Base-by-base conservation (phyloP, 23 tunicate genomes). In the Oikopleura dioica region DNA sequence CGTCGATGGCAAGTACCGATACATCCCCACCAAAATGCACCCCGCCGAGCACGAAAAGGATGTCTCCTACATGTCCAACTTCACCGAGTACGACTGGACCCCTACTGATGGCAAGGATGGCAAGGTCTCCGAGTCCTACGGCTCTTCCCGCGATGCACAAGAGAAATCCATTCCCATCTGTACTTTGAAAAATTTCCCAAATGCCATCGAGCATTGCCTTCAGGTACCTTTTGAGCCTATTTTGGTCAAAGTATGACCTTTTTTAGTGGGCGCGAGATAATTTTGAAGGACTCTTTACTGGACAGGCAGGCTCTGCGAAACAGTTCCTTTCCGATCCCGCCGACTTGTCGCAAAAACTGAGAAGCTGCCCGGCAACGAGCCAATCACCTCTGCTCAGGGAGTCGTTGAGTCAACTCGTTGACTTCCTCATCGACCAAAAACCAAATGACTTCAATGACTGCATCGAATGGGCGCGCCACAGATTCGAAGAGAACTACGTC, bases 261-360 rank as follows among this genome's bases (percentile, higher is more conserved):
- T n/a, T n/a, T n/a, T 82, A 91, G 92, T 91, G 97, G 97, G 97
- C 97, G 24, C 87, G 97, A 30, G 97, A 91, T 77, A 92, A 91
- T 76, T 91, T 91, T 59, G 97, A 87, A 69, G 97, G 97, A n/a
- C 50, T 85, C 82, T 91, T 91, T 79, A 82, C 78, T 28, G 84
- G 85, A 35, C 86, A 86, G 12, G 92, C 97, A 1, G 97, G 85
- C 35, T 78, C 92, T 4, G 82, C 79, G 26, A 82, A 82, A 69
- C 97, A 91, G 50, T 91, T 77, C 69, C 69, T 91, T 35, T 85
- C 82, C 2, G 97, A 91, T 63, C 55, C 55, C 16, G 78, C 84
- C 1, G 85, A 82, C 36, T 91, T 91, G 51, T 68, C 34, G 72
- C 87, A 91, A 77, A 81, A 16, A 85, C 86, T 1, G 29, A 36